Evolutionary conservation across 2,888 invertebrate species (phyloP).

Genomic region (Nasonia oneida): DNA sequence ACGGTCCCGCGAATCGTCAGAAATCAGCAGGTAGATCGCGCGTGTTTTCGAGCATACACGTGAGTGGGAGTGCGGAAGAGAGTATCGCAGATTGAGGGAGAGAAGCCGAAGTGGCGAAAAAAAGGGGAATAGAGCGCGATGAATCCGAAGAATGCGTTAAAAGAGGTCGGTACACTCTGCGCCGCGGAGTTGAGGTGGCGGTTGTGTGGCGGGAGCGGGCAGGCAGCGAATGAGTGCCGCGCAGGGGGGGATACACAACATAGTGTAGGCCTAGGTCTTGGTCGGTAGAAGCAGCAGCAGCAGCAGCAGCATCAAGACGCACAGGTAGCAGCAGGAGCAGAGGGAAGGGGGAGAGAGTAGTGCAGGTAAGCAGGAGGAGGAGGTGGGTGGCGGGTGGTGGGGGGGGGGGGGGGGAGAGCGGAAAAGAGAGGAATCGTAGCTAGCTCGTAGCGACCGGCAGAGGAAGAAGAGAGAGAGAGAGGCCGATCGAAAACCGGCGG

Average conservation of each 20-base stretch:
- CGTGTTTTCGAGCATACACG: background rate
- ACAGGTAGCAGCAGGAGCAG: constrained; percentile 31
- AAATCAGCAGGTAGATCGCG: background rate
- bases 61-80: constrained; percentile 32
- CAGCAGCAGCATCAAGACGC: constrained; percentile 36
- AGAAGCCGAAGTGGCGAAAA: constrained; percentile 7
- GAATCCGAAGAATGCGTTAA: constrained; percentile 62
- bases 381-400: constrained; percentile 50
- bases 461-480: constrained; percentile 61
- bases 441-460: constrained; percentile 58
- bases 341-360: constrained; percentile 23
- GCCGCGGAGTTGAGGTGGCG: constrained; percentile 10
- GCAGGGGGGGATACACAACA: constrained; percentile 41
- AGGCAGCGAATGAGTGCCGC: constrained; percentile 56
- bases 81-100: constrained; percentile 39
- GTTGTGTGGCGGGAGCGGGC: constrained; percentile 19
- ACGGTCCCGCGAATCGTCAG: background rate
- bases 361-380: constrained; percentile 26
- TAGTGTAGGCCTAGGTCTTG: constrained; percentile 24
- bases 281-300: background rate
- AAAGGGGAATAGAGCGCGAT: constrained; percentile 54
- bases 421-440: constrained; percentile 47
- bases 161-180: constrained; percentile 62
- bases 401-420: constrained; percentile 60
- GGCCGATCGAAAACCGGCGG: constrained; percentile 74